Evolutionary conservation across 2,797 vertebrate genomes (phyloP).

Genomic region (Ciconia nigra): DNA sequence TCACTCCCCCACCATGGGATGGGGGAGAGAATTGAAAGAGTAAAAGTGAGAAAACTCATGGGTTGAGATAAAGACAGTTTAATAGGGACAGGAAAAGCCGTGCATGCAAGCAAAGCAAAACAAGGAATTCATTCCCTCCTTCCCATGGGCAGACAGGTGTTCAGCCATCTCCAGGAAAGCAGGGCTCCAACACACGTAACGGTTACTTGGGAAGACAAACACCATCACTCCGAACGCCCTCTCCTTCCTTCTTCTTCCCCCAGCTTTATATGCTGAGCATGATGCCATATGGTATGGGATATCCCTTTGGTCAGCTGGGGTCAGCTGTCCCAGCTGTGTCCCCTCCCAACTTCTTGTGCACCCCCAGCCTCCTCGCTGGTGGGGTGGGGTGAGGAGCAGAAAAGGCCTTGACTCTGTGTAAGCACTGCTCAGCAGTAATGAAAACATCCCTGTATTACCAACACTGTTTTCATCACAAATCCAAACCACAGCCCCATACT

Average conservation of each 20-base stretch:
- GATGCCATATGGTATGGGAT: background rate
- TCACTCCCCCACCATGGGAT: background rate
- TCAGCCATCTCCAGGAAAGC: background rate
- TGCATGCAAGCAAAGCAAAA: background rate
- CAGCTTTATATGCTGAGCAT: background rate
- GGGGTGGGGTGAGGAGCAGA: background rate
- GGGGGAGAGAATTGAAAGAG: background rate
- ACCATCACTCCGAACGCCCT: fast-evolving
- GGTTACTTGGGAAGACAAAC: background rate
- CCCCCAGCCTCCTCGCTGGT: background rate
- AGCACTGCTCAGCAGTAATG: background rate
- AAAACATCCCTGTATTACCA: background rate
- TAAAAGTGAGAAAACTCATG: background rate
- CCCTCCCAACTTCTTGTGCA: background rate
- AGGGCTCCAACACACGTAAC: background rate
- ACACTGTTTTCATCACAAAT: background rate
- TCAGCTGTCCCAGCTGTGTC: background rate
- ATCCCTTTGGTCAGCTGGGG: background rate
- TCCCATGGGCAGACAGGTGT: background rate
- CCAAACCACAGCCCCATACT: background rate
- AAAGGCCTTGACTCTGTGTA: background rate
- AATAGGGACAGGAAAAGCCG: background rate
- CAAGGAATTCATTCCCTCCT: background rate
- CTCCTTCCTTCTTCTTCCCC: background rate
- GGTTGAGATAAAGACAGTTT: background rate